Evolutionary conservation across 2,797 vertebrate genomes (phyloP).

Genomic region (Hemibagrus guttatus): DNA sequence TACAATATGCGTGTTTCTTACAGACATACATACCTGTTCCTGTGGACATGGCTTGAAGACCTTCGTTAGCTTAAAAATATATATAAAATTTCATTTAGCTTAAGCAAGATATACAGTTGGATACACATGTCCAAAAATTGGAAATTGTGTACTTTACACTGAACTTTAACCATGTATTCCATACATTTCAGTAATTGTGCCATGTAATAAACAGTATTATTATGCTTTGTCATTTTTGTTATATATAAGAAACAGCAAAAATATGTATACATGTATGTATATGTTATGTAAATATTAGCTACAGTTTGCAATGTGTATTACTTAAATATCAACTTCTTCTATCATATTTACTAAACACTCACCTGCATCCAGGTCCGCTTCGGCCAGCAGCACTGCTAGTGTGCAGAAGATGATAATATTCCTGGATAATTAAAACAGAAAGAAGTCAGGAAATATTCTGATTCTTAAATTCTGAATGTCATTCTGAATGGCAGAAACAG

Average conservation of each 20-base stretch:
- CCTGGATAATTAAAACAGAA: constrained; percentile 62
- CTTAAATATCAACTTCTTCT: not conserved
- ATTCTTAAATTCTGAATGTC: not conserved
- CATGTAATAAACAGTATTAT: not conserved
- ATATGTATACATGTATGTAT: no score
- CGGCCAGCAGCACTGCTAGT: constrained; percentile 65
- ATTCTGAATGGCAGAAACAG: not conserved
- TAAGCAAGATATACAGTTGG: not conserved
- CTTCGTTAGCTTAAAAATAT: constrained; percentile 59
- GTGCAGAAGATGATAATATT: constrained; percentile 68
- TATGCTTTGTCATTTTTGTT: not conserved
- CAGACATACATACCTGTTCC: constrained; percentile 69
- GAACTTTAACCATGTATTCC: not conserved
- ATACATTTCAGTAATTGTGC: not conserved
- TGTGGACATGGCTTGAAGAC: constrained; percentile 67
- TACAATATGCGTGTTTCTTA: not conserved
- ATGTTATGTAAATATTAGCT: not conserved
- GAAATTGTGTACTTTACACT: not conserved
- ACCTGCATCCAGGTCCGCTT: constrained; percentile 69
- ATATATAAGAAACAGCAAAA: not conserved
- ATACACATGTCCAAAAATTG: not conserved
- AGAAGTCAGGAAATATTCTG: not conserved
- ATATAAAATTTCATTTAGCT: not conserved
- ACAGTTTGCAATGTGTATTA: not conserved
- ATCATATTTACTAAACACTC: constrained; percentile 12